Percentiles rank a stretch among this genome's conserved stretches.
These are phyloP conservation scores for Enteromius thamalakanensis DNA, from an alignment of 2,797 vertebrate species.

Conservation along the genomic window DNA sequence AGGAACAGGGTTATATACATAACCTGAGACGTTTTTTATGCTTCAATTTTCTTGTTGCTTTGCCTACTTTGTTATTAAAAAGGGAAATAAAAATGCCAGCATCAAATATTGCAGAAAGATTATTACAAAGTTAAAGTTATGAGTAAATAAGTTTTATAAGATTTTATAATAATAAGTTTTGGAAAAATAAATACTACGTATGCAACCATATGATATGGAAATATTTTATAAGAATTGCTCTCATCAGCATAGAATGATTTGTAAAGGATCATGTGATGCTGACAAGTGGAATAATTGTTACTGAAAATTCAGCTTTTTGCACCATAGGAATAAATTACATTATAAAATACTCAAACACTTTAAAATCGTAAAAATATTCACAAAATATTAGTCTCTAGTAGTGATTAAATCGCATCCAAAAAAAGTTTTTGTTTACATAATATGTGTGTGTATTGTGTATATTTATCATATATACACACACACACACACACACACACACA, in stretches of 20 bases:
- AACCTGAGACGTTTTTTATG: too few relatives aligned
- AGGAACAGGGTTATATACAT: too few relatives aligned
- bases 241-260: background rate
- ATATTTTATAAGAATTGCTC: background rate
- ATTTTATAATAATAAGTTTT: too few relatives aligned
- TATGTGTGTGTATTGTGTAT: too few relatives aligned
- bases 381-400: background rate
- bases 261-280: background rate
- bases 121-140: too few relatives aligned
- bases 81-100: background rate
- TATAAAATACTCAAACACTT: background rate
- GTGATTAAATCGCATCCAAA: too few relatives aligned
- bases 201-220: too few relatives aligned
- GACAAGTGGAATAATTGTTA: background rate
- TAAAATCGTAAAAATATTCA: background rate
- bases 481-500: too few relatives aligned
- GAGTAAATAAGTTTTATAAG: too few relatives aligned
- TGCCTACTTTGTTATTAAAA: slow-evolving; percentile 6
- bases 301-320: background rate
- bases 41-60: slow-evolving; percentile 33
- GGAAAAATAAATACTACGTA: too few relatives aligned
- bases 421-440: too few relatives aligned
- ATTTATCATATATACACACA: too few relatives aligned
- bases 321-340: background rate
- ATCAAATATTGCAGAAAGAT: background rate